phyloP scores from a whole-genome alignment of 2,888 invertebrate genomes.

The Dascillus cervinus region DNA sequence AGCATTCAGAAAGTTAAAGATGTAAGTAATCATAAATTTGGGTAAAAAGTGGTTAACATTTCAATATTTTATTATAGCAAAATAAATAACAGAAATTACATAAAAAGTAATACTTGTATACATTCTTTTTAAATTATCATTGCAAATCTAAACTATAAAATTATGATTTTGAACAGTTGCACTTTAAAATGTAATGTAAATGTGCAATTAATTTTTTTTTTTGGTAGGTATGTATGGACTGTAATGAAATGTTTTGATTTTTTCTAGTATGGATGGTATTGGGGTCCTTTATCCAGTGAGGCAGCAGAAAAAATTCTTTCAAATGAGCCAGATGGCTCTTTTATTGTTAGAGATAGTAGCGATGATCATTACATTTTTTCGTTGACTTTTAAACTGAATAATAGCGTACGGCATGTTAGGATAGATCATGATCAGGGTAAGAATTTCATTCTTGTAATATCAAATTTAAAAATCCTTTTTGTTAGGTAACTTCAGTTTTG shows the following conservation, averaged over 20 bases:
- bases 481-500: conserved; percentile 95
- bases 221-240: too few relatives aligned
- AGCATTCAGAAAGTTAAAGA: conserved; percentile 92
- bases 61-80: too few relatives aligned
- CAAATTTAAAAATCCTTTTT: too few relatives aligned
- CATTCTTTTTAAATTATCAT: too few relatives aligned
- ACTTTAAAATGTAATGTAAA: too few relatives aligned
- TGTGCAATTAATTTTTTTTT: too few relatives aligned
- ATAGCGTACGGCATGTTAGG: conserved; percentile 80
- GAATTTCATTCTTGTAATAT: conserved; percentile 1
- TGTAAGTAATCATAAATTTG: conserved; percentile 68
- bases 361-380: conserved; percentile 95
- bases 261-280: conserved; percentile 88
- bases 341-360: conserved; percentile 88
- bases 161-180: too few relatives aligned
- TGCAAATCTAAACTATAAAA: too few relatives aligned
- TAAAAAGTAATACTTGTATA: too few relatives aligned
- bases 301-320: conserved; percentile 86
- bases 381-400: conserved; percentile 85
- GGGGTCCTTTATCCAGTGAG: conserved; percentile 89
- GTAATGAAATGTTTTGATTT: conserved; percentile 7
- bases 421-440: conserved; percentile 93
- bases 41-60: too few relatives aligned
- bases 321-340: conserved; percentile 89
- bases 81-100: too few relatives aligned